Evolutionary conservation across 1,140 invertebrate genomes (phyloP), one percentile per base, ranked within the genome.

Genomic region (Temnothorax nylanderi): DNA sequence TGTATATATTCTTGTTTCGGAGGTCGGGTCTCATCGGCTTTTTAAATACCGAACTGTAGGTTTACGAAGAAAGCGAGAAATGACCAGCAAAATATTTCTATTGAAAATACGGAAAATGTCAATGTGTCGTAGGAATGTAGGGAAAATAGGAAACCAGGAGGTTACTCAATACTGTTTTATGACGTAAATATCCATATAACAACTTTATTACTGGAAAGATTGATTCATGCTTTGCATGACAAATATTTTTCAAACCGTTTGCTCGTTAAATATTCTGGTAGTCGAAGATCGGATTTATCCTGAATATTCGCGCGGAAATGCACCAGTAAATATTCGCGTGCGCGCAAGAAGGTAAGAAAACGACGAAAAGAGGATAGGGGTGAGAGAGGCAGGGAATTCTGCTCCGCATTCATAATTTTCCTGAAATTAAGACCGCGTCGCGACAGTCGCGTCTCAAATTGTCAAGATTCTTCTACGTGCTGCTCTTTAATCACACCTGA

Each of bases 401-500:
- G 69, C 21, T 60, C 34, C 44, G 72, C 80, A 85, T 89, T 88
- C 41, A 89, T 88, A 89, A 88, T 80, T 88, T 67, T 49, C 72
- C 41, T 51, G 21, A 77, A 86, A 80, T 89, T 86, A 80, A 88
- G 82, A 86, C 62, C 74, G 21, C 56, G 49, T 37, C 37, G 26
- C 62, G 18, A 84, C 21, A 37, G 56, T 56, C 44, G 65, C 78
- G 72, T 85, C 41, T 60, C 80, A 84, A 84, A 84, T 84, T 84
- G 80, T 84, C 80, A 84, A 84, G 80, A 84, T 84, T 84, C 80
- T 84, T 84, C 80, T 84, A 84, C 80, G 80, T 84, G 80, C 80
- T 84, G 80, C 80, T 84, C 80, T 75, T 84, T 84, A 84, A 84
- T 84, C 80, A 84, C 80, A 69, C 69, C 69, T 56, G 54, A 84